phyloP scores from a whole-genome alignment of 2,113 vertebrate species.

The Gymnobelideus leadbeateri region DNA sequence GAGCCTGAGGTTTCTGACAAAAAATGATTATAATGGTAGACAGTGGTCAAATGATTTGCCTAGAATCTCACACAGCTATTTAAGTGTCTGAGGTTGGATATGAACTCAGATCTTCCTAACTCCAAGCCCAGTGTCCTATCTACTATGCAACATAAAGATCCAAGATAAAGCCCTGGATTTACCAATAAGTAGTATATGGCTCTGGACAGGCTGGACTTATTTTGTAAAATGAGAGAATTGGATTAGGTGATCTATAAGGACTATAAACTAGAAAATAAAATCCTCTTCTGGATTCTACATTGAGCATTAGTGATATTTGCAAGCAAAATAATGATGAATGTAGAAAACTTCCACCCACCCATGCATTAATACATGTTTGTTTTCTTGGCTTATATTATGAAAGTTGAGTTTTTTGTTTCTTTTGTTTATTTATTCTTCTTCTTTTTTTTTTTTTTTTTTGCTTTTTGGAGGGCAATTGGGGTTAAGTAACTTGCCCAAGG shows the following conservation, averaged over 20 bases:
- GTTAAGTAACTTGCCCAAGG: too few relatives aligned
- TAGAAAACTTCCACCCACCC: neutral
- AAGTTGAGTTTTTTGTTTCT: neutral
- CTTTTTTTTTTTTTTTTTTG: too few relatives aligned
- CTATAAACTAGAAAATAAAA: neutral
- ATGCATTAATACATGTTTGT: neutral
- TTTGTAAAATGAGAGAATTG: neutral
- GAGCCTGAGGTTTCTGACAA: neutral
- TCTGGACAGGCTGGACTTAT: neutral
- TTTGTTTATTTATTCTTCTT: too few relatives aligned
- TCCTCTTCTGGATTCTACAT: constrained; percentile 40
- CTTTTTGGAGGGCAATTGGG: too few relatives aligned
- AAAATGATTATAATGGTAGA: neutral
- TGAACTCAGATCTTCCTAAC: neutral
- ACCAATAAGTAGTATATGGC: neutral
- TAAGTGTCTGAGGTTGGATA: neutral
- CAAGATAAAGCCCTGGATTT: neutral
- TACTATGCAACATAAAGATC: neutral
- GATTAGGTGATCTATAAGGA: neutral
- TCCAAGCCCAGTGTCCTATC: neutral
- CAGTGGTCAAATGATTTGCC: neutral
- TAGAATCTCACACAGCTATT: neutral
- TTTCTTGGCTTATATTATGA: constrained; percentile 49
- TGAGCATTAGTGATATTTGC: constrained; percentile 22
- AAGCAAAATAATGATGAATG: constrained; percentile 14